Conservation (phyloP, 2,888 invertebrate genomes). For the Coelopa pilipes region DNA sequence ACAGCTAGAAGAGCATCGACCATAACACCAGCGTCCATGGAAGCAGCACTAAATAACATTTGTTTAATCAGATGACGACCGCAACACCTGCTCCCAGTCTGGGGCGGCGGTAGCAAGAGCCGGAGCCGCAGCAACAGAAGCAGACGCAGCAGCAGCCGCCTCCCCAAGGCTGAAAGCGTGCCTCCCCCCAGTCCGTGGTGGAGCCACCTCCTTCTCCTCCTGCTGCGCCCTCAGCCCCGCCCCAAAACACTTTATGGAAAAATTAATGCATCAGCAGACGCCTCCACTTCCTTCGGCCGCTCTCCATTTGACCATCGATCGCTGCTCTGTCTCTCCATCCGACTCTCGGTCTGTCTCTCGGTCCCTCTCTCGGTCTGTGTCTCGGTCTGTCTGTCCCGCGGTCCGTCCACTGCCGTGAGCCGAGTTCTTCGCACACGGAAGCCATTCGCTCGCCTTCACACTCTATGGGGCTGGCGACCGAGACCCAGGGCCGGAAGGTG, state of each 20-base stretch:
- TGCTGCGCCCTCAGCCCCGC: background rate
- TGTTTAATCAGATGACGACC: constrained; percentile 34
- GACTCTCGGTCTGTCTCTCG: too few species aligned
- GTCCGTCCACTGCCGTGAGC: too few species aligned
- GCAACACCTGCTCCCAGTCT: constrained; percentile 25
- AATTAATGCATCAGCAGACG: constrained; percentile 23
- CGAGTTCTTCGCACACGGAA: background rate
- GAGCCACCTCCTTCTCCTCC: background rate
- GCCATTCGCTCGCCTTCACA: background rate
- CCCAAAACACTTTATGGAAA: background rate
- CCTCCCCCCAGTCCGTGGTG: background rate
- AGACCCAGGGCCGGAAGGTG: constrained; percentile 1
- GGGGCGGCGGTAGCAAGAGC: background rate
- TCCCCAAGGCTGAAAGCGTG: background rate
- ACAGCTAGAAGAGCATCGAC: background rate
- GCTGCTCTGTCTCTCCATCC: too few species aligned
- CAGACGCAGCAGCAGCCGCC: background rate
- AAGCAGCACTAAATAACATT: constrained; percentile 32
- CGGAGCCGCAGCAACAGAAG: background rate
- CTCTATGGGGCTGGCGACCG: background rate
- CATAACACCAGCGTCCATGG: background rate
- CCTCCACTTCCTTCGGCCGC: constrained; percentile 21
- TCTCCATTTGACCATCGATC: constrained; percentile 12
- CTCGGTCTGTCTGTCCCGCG: too few species aligned
- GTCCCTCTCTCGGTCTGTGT: too few species aligned